phyloP scores from a whole-genome alignment of 2,113 vertebrate genomes.

The Lophotis ruficrista region DNA sequence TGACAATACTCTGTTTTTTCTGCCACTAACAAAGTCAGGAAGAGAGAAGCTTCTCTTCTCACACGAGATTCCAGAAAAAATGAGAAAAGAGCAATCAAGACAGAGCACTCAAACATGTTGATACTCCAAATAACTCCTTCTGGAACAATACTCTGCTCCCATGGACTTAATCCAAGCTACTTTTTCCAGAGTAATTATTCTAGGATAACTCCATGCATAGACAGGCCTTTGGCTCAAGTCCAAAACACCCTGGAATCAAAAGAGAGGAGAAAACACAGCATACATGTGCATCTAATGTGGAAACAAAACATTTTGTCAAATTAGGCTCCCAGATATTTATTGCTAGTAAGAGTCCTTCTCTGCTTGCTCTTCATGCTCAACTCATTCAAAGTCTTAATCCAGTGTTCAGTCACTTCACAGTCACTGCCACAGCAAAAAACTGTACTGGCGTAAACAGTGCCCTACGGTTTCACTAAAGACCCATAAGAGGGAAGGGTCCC shows the following conservation, averaged over 20 bases:
- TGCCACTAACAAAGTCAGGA: accelerated
- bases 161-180: conserved; percentile 20
- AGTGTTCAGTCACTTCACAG: neutral
- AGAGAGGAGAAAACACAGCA: neutral
- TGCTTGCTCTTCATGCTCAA: neutral
- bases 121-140: neutral
- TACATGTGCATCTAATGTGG: neutral
- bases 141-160: conserved; percentile 8
- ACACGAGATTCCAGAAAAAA: neutral
- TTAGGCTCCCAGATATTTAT: neutral
- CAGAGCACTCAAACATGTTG: neutral
- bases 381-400: conserved; percentile 25
- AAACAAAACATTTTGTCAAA: conserved; percentile 37
- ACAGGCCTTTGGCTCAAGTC: conserved; percentile 10
- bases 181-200: conserved; percentile 43
- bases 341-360: neutral
- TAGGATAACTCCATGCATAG: neutral
- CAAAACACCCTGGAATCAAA: conserved; percentile 1
- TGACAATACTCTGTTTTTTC: neutral
- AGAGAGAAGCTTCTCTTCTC: neutral
- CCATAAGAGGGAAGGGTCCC: neutral
- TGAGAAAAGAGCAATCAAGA: neutral
- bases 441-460: neutral
- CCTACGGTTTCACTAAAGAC: neutral
- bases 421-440: neutral